Percentiles rank a stretch among this genome's conserved stretches.
Evolutionary conservation across 2,888 invertebrate genomes (phyloP).

Genomic region (Ormia ochracea): DNA sequence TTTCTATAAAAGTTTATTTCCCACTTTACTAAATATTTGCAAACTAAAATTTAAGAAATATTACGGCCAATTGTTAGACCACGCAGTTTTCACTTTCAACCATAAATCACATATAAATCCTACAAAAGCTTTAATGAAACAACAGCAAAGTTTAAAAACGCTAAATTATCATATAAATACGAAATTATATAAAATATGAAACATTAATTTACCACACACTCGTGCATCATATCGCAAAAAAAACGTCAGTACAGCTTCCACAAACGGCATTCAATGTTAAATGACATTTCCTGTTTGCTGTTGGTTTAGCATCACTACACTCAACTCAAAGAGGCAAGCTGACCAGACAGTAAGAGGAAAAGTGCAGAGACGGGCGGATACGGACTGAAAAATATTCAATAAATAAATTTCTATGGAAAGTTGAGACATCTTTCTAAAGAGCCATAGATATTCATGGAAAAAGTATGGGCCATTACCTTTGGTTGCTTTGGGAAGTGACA

Average conservation of each 20-base stretch:
- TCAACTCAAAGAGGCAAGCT: background rate
- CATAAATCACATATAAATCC: constrained; percentile 33
- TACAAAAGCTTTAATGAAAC: background rate
- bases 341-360: background rate
- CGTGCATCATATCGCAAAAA: constrained; percentile 40
- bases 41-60: constrained; percentile 23
- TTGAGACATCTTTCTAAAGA: constrained; percentile 44
- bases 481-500: background rate
- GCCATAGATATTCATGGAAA: background rate
- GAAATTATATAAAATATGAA: background rate
- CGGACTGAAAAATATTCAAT: background rate
- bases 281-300: constrained; percentile 58
- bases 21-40: constrained; percentile 6
- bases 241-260: constrained; percentile 56
- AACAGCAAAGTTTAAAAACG: background rate
- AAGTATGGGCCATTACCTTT: background rate
- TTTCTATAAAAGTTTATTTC: no score
- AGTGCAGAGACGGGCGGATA: background rate
- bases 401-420: constrained; percentile 39
- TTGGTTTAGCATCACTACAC: background rate
- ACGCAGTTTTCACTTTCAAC: constrained; percentile 57
- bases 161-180: constrained; percentile 38
- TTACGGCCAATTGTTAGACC: constrained; percentile 37
- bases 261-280: constrained; percentile 56
- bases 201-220: constrained; percentile 39